A percentile compares a stretch with the other conserved stretches of the same genome.
These are phyloP conservation scores for Drosophila mayaguana DNA, from an alignment of 2,888 invertebrate species.

Conservation along the genomic window DNA sequence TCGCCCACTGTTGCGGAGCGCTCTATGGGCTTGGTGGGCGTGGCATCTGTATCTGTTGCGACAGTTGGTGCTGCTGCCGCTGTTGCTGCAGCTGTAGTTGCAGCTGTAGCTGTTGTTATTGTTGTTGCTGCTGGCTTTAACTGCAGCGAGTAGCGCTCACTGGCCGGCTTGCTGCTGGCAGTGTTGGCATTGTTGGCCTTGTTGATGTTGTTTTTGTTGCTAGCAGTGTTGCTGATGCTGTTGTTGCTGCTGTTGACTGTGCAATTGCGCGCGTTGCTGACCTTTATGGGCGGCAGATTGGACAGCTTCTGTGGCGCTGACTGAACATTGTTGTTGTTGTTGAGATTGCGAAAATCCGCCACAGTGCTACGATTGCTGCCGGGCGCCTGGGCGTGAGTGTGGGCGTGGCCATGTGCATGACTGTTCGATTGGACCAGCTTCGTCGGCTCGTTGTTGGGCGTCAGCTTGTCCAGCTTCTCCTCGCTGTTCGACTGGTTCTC, in stretches of 20 bases:
- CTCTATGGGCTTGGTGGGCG: slow-evolving; percentile 74
- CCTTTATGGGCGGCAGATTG: slow-evolving; percentile 78
- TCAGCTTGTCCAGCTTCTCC: slow-evolving; percentile 85
- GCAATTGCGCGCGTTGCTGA: slow-evolving; percentile 53
- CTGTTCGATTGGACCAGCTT: slow-evolving; percentile 28
- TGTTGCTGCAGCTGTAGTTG: slow-evolving; percentile 25
- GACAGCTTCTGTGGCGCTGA: slow-evolving; percentile 33
- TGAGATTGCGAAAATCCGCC: slow-evolving; percentile 80
- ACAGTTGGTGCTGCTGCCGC: slow-evolving; percentile 39
- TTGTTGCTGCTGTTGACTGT: slow-evolving; percentile 45
- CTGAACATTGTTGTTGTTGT: slow-evolving; percentile 46
- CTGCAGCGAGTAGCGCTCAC: slow-evolving; percentile 66
- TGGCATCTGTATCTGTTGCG: slow-evolving; percentile 38
- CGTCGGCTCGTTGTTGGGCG: slow-evolving; percentile 61
- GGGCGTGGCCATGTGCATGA: slow-evolving; percentile 41
- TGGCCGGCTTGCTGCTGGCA: slow-evolving; percentile 57
- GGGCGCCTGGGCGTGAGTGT: slow-evolving; percentile 44
- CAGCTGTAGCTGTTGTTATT: slow-evolving; percentile 10
- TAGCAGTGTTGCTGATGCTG: slow-evolving; percentile 65
- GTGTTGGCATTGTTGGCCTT: slow-evolving; percentile 67
- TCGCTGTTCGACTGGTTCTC: slow-evolving; percentile 88
- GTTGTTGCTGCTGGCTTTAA: slow-evolving; percentile 46
- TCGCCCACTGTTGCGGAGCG: slow-evolving; percentile 83
- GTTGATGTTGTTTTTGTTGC: slow-evolving; percentile 31
- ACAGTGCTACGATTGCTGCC: slow-evolving; percentile 80